Evolutionary conservation across 1,140 invertebrate species (phyloP), one percentile per base, ranked within the genome.

Genomic region (Drosophila pectinifera): DNA sequence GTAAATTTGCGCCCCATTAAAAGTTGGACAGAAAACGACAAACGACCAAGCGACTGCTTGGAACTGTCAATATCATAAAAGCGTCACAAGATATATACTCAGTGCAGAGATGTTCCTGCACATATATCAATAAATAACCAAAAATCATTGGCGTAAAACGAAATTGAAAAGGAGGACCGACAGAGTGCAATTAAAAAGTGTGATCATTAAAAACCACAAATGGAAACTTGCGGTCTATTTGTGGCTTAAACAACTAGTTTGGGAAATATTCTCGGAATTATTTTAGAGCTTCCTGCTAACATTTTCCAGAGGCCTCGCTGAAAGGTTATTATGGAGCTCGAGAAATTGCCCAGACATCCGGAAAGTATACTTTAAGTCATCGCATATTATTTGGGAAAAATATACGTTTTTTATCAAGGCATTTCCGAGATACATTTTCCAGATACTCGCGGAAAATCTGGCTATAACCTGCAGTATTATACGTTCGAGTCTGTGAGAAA

Each of bases 1-100:
- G 64, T 59, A 61, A 80, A 75, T 56, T 67, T 46, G 39, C 58
- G 73, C 56, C 22, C 54, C 72, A 73, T 84, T 64, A 77, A 64
- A 63, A 45, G 5, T 20, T 22, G 16, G 53, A 59, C 65, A 61
- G 39, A 67, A 68, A 62, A 14, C 54, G 6, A 55, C 58, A 56
- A 78, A 65, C 48, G 36, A 48, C 14, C 34, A 16, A 36, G 48
- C 48, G 11, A 72, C 51, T 28, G 18, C 58, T 70, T 36, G 39
- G 36, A 39, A 42, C 42, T 54, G 57, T 49, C 68, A 74, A 55
- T 38, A 49, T 11, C 42, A 18, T 63, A 16, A 48, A 63, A 46
- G 24, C 48, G 14, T 10, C 18, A 4, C 1, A 38, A 16, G 14
- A 24, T 26, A 61, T 49, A 18, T 14, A 34, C 24, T 18, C 5